phyloP scores from a whole-genome alignment of 2,113 vertebrate species.

The Dolichotis patagonum region DNA sequence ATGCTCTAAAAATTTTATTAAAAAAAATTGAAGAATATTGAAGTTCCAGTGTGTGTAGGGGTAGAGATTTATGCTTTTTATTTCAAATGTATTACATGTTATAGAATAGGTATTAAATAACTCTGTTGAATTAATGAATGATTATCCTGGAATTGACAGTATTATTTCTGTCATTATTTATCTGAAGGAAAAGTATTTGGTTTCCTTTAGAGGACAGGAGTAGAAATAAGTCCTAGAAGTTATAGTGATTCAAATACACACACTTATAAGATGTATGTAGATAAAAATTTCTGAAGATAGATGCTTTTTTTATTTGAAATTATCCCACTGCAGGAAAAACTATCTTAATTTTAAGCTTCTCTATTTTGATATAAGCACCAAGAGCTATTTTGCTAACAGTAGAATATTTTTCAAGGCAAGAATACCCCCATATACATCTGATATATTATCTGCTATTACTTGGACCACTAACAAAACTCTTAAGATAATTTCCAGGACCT shows the following conservation, averaged over 20 bases:
- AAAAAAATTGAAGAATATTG: not conserved
- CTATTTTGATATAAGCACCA: conserved; percentile 1
- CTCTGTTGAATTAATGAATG: not conserved
- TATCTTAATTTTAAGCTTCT: conserved; percentile 19
- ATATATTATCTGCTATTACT: not conserved
- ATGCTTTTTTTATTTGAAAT: not conserved
- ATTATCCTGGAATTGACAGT: not conserved
- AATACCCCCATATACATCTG: not conserved
- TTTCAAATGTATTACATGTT: not conserved
- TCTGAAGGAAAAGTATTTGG: conserved; percentile 6
- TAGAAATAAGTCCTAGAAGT: not conserved
- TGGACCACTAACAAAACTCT: not conserved
- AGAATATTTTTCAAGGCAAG: not conserved
- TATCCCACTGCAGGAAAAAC: not conserved
- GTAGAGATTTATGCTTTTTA: not conserved
- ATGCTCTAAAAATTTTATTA: not conserved
- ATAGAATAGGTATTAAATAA: not conserved
- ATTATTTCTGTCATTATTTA: conserved; percentile 2
- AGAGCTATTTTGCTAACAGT: not conserved
- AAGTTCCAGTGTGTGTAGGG: not conserved
- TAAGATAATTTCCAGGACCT: not conserved
- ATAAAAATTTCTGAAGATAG: not conserved
- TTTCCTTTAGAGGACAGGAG: not conserved
- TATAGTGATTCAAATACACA: not conserved
- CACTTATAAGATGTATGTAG: not conserved